phyloP scores from a whole-genome alignment of 1,140 invertebrate species.

The Rhynchophorus ferrugineus region DNA sequence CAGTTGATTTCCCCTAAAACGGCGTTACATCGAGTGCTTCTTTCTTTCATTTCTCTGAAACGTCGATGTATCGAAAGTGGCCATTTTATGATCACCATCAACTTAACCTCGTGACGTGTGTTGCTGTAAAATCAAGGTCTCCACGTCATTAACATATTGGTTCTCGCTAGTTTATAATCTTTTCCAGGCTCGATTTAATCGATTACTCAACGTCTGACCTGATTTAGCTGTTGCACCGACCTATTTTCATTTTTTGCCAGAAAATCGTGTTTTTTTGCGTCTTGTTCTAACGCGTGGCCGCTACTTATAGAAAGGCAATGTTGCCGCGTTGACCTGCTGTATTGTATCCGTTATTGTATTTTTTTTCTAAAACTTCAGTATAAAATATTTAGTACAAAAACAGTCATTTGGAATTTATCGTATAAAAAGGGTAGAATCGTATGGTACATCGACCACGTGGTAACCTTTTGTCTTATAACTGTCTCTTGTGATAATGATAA shows the following conservation, averaged over 20 bases:
- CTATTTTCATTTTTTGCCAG: neutral
- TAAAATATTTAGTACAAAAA: no score
- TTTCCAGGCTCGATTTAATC: neutral
- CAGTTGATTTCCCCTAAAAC: no score
- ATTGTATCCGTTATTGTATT: neutral
- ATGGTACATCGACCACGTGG: no score
- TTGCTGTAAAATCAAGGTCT: constrained; percentile 14
- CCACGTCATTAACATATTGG: constrained; percentile 10
- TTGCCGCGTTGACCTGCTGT: constrained; percentile 7
- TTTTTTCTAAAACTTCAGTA: no score
- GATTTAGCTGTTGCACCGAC: neutral
- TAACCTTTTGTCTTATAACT: no score
- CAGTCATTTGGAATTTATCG: no score
- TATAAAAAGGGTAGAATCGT: no score
- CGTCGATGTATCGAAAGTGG: constrained; percentile 1
- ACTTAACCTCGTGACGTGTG: constrained; percentile 19
- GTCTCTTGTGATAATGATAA: no score
- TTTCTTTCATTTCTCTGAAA: no score
- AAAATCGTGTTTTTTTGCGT: neutral
- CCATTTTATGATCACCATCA: constrained; percentile 13
- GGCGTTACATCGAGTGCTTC: no score
- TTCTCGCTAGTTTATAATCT: no score
- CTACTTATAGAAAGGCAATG: neutral
- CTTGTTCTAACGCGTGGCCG: constrained; percentile 4
- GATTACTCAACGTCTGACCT: neutral